These are phyloP conservation scores for Cheilosia urbana DNA, from an alignment of 2,888 invertebrate species.

Conservation along the genomic window DNA sequence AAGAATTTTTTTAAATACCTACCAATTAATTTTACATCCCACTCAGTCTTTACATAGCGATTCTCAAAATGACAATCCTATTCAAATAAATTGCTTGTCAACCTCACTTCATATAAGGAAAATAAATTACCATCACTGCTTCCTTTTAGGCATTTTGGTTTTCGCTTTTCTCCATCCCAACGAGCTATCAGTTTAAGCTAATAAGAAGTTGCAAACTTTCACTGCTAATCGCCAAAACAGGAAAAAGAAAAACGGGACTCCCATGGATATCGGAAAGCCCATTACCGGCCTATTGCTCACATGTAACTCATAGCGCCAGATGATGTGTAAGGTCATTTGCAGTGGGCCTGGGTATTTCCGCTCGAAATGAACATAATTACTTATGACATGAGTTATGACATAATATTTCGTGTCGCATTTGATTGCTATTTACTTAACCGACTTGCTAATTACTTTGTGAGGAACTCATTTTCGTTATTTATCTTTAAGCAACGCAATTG, in stretches of 20 bases:
- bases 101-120: conserved; percentile 17
- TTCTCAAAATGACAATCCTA: conserved; percentile 4
- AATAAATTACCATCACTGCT: conserved; percentile 27
- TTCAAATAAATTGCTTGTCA: conserved; percentile 16
- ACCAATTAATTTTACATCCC: neutral
- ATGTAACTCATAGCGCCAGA: conserved; percentile 30
- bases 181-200: conserved; percentile 13
- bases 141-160: conserved; percentile 5
- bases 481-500: conserved; percentile 28
- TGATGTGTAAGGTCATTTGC: conserved; percentile 42
- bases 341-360: conserved; percentile 38
- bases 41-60: neutral
- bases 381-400: conserved; percentile 23
- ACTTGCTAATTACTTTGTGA: conserved; percentile 34
- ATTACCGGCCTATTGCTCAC: conserved; percentile 54
- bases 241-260: neutral
- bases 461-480: conserved; percentile 2
- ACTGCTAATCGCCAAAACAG: conserved; percentile 38
- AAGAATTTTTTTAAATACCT: neutral
- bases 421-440: conserved; percentile 27
- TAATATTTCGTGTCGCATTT: conserved; percentile 27
- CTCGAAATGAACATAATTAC: conserved; percentile 24
- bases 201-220: conserved; percentile 60
- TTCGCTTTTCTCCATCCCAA: neutral
- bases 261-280: conserved; percentile 32